phyloP scores from a whole-genome alignment of 2,888 invertebrate species.

The Hypomecis punctinalis region DNA sequence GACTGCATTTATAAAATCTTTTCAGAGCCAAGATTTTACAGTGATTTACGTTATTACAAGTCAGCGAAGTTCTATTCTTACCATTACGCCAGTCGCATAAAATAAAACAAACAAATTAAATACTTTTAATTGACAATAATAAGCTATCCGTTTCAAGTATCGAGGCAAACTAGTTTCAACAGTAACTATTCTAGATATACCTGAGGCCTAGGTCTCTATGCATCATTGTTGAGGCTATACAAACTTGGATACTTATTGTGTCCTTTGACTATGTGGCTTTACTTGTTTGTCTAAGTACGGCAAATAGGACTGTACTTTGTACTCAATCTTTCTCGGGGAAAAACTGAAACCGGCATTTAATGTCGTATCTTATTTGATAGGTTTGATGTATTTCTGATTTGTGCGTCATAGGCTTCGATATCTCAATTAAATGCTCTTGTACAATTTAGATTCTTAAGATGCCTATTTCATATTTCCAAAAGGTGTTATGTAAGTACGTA shows the following conservation, averaged over 20 bases:
- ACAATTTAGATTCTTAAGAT: no score
- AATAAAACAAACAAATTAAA: constrained; percentile 38
- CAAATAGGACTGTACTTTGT: constrained; percentile 30
- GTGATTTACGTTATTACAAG: no score
- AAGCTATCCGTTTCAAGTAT: constrained; percentile 61
- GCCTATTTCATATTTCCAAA: no score
- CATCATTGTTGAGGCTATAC: constrained; percentile 46
- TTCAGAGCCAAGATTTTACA: no score
- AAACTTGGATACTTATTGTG: constrained; percentile 14
- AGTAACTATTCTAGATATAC: constrained; percentile 31
- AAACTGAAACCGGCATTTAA: neutral
- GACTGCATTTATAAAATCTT: no score
- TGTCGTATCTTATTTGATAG: neutral
- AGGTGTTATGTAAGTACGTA: no score
- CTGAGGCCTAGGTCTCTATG: constrained; percentile 35
- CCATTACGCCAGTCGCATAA: neutral
- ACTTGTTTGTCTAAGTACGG: constrained; percentile 5
- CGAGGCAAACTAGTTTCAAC: constrained; percentile 61
- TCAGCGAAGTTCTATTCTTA: neutral
- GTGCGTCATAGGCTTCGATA: no score
- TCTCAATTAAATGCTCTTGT: no score
- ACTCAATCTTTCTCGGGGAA: neutral
- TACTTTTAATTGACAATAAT: constrained; percentile 64
- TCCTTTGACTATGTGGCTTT: constrained; percentile 27
- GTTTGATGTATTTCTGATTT: neutral